Base-by-base conservation (phyloP, 64 coral and sea anemone species). In the Astreopora myriophthalma region DNA sequence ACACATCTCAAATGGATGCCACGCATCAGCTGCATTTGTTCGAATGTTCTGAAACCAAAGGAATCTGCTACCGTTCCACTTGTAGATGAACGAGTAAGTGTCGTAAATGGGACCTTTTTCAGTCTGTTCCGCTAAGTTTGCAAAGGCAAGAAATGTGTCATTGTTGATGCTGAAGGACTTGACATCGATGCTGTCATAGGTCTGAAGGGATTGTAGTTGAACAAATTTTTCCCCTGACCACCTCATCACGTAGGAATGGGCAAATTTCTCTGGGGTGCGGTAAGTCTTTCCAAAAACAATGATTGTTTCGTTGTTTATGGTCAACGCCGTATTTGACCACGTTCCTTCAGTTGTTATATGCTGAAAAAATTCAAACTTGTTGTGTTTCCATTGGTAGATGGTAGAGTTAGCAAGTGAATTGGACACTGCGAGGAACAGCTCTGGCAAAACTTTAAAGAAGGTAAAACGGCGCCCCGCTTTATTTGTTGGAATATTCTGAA, bases 101-200 rank as follows among this genome's bases (percentile, higher is more conserved):
- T 85, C n/a, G n/a, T n/a, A n/a, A n/a, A n/a, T n/a, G n/a, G n/a
- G n/a, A n/a, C n/a, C 68, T n/a, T 30, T 3, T 9, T n/a, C n/a
- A 6, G 19, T 20, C 7, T 8, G 5, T 19, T 27, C 5, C 0
- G 28, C 48, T 28, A 48, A 60, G 77, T 73, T 84, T 38, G 83
- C 71, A 22, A 73, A 78, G 35, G 48, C 78, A 5, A 91, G 46
- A 28, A 84, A 91, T 55, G 72, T 84, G 13, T 91, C 76, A 30
- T 61, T 76, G n/a, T 91, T 91, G 33, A 84, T 60, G 25, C 38
- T 73, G 36, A 91, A 84, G 27, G 89, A 69, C 23, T 52, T 57
- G 20, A 91, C 64, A 60, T 83, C 89, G 12, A 31, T 79, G 10
- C 20, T 65, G 1, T 78, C 89, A 17, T 73, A 68, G n/a, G n/a